Base-by-base conservation (phyloP, 2,797 vertebrate genomes). In the Thunnus albacares region DNA sequence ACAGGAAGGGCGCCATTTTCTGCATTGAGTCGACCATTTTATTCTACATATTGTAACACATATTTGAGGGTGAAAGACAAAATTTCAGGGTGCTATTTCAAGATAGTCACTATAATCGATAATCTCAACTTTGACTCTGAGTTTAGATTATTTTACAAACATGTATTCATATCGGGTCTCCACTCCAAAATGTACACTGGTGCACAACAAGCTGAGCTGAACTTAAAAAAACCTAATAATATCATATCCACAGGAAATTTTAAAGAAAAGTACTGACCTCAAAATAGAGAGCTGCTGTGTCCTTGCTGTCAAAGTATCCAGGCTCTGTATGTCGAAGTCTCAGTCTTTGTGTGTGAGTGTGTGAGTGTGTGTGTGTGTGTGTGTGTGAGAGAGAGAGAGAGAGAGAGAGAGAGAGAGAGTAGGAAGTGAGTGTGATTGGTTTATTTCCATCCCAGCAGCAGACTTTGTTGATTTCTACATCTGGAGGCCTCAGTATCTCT, bases 361-460 rank as follows among this genome's bases (percentile, higher is more conserved):
- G 57, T 66, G 52, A 55, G 77, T 67, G 59, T 66, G 52, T 57
- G 77, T 67, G 59, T 45, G 61, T 65, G 35, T 58, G 61, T 58
- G 52, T 76, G 53, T 62, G 59, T 11, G 45, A 49, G 45, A 49
- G 45, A 18, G 47, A 51, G 18, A 20, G 17, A 67, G 59, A 38
- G 45, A 49, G 45, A 49, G 45, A 18, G 47, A 51, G 18, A 20
- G 17, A 51, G 18, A 68, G 9, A 35, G 6, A 67, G 59, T 49
- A 83, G 90, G 91, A 92, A 89, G 79, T 89, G n/a, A 52, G 58
- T 76, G 73, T 87, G 83, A 86, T 82, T 85, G 85, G 88, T 69
- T 64, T 41, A 41, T 77, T 68, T 67, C 45, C 5, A 1, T 70
- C 49, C 73, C 47, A 18, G 17, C 60, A 55, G 41, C 47, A 60